phyloP scores from a whole-genome alignment of 2,888 invertebrate genomes.

The Coremacera marginata region DNA sequence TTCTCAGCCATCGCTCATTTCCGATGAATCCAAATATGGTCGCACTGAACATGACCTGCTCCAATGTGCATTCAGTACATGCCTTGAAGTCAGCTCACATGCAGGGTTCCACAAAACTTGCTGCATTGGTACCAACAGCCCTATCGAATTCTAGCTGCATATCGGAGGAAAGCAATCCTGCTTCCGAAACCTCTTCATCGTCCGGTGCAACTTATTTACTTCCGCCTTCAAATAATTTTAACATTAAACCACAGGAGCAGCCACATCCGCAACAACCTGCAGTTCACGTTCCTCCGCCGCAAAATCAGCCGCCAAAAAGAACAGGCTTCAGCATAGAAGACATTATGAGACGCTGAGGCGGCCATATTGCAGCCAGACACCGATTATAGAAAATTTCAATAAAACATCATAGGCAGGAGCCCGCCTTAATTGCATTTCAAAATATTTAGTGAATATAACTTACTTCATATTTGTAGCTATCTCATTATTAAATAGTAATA shows the following conservation, averaged over 20 bases:
- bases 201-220: slow-evolving; percentile 51
- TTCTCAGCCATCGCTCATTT: slow-evolving; percentile 46
- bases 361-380: neutral
- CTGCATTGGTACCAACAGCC: slow-evolving; percentile 48
- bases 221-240: slow-evolving; percentile 32
- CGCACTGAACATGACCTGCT: slow-evolving; percentile 65
- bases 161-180: slow-evolving; percentile 20
- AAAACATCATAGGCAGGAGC: no score
- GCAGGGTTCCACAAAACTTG: slow-evolving; percentile 49
- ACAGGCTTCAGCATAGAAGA: slow-evolving; percentile 93
- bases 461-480: neutral
- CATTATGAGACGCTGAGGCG: slow-evolving; percentile 84
- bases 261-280: slow-evolving; percentile 58
- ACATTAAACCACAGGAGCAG: slow-evolving; percentile 36
- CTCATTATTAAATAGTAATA: slow-evolving; percentile 20
- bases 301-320: slow-evolving; percentile 72
- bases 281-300: slow-evolving; percentile 60
- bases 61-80: slow-evolving; percentile 53
- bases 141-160: slow-evolving; percentile 37
- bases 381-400: neutral
- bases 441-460: neutral
- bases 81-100: slow-evolving; percentile 42
- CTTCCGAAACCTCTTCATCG: slow-evolving; percentile 30
- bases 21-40: slow-evolving; percentile 48
- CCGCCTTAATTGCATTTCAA: neutral